Evolutionary conservation across 2,113 vertebrate species (phyloP), one percentile per base, ranked within the genome.

Genomic region (Chelonoidis abingdonii): DNA sequence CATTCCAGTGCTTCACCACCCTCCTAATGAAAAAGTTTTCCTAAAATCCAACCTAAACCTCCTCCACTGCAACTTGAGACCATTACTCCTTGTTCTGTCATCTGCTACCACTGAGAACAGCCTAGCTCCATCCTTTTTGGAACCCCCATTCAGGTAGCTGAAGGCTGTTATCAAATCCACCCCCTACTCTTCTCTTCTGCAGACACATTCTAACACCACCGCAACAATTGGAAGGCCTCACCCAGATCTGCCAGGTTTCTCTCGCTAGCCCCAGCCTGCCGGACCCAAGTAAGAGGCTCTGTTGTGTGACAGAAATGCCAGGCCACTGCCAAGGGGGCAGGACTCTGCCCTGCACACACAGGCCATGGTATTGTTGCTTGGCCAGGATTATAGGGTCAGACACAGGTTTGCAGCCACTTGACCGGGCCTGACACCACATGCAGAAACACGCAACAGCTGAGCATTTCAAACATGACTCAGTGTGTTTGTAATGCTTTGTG

Each of bases 371-470:
- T 21, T 1, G 5, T 84, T 53, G 44, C 0, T 7, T 84, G 88
- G 35, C 56, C 3, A 0, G 81, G 86, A 87, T 78, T 57, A 5
- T 80, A 92, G 76, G 83, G 76, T 22, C 65, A 25, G 89, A 59
- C 21, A 44, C 38, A 47, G 75, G 41, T 47, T 47, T 44, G 41
- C 75, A 27, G 78, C 11, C 6, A 0, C 72, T 56, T 50, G 31
- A 44, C 80, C 1, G 0, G 44, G 29, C 57, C 89, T 11, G 8
- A 59, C 80, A 38, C 57, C 31, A 56, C 22, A 1, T n/a, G 29
- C n/a, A 0, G 4, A 54, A 53, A 75, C 0, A 0, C 17, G 0
- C 2, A 5, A 92, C 94, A 97, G 97, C 96, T 97, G 97, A 92
- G 93, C 87, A 90, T 11, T 86, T 86, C 0, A 1, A 92, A 44